Evolutionary conservation across 2,797 vertebrate genomes (phyloP).

Genomic region (Sus cebifrons): DNA sequence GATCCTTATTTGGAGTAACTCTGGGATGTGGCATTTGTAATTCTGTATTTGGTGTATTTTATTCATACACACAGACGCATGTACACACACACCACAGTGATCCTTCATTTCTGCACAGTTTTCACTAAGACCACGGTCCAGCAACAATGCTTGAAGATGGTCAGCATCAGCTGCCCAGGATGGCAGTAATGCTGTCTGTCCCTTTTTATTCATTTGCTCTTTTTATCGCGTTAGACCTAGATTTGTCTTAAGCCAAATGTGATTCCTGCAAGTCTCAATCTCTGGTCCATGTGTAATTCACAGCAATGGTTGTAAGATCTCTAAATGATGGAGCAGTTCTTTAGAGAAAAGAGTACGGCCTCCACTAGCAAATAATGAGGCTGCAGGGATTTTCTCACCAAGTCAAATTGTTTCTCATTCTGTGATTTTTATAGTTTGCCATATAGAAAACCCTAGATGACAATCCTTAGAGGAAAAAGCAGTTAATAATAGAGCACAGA

Average conservation of each 20-base stretch:
- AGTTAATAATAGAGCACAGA: conserved; percentile 14
- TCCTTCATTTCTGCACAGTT: background rate
- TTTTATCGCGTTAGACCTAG: background rate
- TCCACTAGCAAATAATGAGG: conserved; percentile 31
- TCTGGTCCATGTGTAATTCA: background rate
- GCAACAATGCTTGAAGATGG: rapidly evolving
- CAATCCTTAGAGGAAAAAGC: background rate
- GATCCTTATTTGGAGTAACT: background rate
- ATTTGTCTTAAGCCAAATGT: background rate
- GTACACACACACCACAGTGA: background rate
- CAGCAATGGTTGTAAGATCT: background rate
- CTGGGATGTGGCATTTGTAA: background rate
- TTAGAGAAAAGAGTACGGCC: conserved; percentile 7
- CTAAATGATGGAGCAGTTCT: background rate
- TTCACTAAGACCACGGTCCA: background rate
- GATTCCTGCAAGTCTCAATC: background rate
- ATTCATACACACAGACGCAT: too few species aligned
- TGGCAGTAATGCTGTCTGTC: rapidly evolving
- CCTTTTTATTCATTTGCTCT: rapidly evolving
- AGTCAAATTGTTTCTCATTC: conserved; percentile 8
- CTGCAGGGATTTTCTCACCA: conserved; percentile 41
- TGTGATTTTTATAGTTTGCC: background rate
- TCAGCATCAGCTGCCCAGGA: rapidly evolving
- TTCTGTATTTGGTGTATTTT: background rate
- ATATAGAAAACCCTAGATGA: background rate